Evolutionary conservation across 2,888 invertebrate species (phyloP).

Genomic region (Psylliodes chrysocephalus): DNA sequence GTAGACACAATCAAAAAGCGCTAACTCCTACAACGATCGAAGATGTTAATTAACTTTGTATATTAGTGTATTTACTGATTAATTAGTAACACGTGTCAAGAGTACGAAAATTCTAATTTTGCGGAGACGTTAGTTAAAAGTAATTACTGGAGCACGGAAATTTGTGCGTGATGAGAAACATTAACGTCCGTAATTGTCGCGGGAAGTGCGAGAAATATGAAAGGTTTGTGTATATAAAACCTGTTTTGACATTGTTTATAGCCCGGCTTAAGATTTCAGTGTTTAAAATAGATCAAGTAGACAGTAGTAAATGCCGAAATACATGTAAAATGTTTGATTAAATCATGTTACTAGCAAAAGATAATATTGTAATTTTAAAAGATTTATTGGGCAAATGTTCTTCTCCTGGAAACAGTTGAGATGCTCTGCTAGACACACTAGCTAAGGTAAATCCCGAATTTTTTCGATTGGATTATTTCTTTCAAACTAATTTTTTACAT

Average conservation of each 20-base stretch:
- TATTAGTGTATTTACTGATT: constrained; percentile 44
- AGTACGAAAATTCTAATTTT: constrained; percentile 39
- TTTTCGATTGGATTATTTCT: too few relatives aligned
- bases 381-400: too few relatives aligned
- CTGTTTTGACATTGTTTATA: constrained; percentile 30
- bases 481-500: too few relatives aligned
- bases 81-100: constrained; percentile 46
- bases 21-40: not conserved
- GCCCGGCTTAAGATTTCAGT: constrained; percentile 8
- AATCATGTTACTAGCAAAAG: too few relatives aligned
- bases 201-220: constrained; percentile 26
- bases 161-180: constrained; percentile 34
- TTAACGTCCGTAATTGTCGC: constrained; percentile 30
- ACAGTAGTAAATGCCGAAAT: constrained; percentile 16
- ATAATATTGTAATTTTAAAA: too few relatives aligned
- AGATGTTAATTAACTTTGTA: constrained; percentile 38
- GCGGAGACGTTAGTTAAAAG: constrained; percentile 31
- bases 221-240: constrained; percentile 29
- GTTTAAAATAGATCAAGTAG: constrained; percentile 27
- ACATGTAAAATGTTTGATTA: constrained; percentile 4
- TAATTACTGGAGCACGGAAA: constrained; percentile 39
- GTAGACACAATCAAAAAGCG: too few relatives aligned
- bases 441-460: too few relatives aligned
- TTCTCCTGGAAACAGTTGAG: too few relatives aligned
- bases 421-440: too few relatives aligned